Evolutionary conservation across 2,888 invertebrate genomes (phyloP), one percentile per base, ranked within the genome.

Genomic region (Vannuccia rotundouncinata): DNA sequence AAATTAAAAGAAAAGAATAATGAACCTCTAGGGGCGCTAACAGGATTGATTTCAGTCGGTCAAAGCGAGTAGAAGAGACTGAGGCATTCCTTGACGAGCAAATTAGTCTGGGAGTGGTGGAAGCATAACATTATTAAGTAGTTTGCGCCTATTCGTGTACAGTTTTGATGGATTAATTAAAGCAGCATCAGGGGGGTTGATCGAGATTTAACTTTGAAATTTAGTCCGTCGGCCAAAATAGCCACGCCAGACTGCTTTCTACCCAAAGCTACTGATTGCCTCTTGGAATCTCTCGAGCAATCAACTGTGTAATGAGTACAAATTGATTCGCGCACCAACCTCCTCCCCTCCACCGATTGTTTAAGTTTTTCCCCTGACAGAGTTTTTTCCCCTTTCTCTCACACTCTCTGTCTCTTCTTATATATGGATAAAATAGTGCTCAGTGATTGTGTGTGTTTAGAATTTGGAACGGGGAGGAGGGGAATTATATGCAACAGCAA

Each of bases 1-100:
- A 66, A 66, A 66, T 66, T 66, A 66, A 66, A 66, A 66, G 66
- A 66, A n/a, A 66, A 66, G 66, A 66, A 66, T 66, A 66, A 66
- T 66, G 66, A 66, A 66, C 66, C 66, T 66, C 66, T 66, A 22
- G 66, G 66, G 66, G 66, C 66, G 66, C 25, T 66, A 66, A 66
- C 66, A 22, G 66, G 66, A 66, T 66, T 66, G 66, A 66, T 66
- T 66, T 66, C 66, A 66, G 66, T 66, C 66, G 66, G 66, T 66
- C 66, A 66, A 22, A 66, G 25, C 5, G 22, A 66, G 5, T n/a
- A n/a, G n/a, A n/a, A n/a, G n/a, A n/a, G n/a, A n/a, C n/a, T n/a
- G 10, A 45, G 17, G 45, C 5, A 22, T 22, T 66, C 10, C 66
- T 66, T 66, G 66, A 66, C 10, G 66, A 66, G 66, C 22, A 27